Base-by-base conservation (phyloP, 30 jellyfish, hydroid and myxozoan species). In the Aurelia aurita complex sp. Pacific region DNA sequence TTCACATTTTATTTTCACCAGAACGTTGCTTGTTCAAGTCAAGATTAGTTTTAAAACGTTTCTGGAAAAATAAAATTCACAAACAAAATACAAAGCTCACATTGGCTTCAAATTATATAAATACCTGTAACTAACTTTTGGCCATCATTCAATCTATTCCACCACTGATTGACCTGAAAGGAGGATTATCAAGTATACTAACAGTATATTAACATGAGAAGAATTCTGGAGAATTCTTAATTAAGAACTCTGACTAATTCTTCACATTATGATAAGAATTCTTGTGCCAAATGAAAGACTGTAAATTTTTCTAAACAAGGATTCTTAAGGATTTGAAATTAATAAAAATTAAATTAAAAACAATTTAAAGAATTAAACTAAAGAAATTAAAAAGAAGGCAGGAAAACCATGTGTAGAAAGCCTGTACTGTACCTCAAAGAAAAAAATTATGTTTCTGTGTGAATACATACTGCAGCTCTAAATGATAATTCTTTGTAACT, bases 61-160 rank as follows among this genome's bases (percentile, higher is more conserved):
- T 19, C 69, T 15, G 32, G 35, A 13, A 10, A 2, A 71, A 33
- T 2, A 4, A 14, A 16, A 67, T 14, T 2, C 50, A 14, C 51
- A 36, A 16, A 14, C 35, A 67, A 14, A n/a, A 33, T 0, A 4
- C 33, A 14, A 15, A 51, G 3, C 18, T 18, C 29, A 73, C 2
- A 15, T 38, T 36, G 8, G 85, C 79, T 10, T 10, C 2, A 60
- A 16, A 77, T 10, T 35, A 15, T 5, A 71, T 86, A 46, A 9
- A 46, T 70, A 87, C 96, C 90, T 32, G 96, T 67, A 34, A 88
- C 97, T 19, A 88, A 77, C 57, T 94, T 94, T 19, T 85, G 96
- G 32, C 98, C 98, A 12, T 94, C 97, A 64, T 64, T 66, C 63
- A 94, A 75, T 29, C 77, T 65, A 75, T 94, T 94, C 98, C 98